Base-by-base conservation (phyloP, 1,140 invertebrate genomes). In the Telenomus remus region DNA sequence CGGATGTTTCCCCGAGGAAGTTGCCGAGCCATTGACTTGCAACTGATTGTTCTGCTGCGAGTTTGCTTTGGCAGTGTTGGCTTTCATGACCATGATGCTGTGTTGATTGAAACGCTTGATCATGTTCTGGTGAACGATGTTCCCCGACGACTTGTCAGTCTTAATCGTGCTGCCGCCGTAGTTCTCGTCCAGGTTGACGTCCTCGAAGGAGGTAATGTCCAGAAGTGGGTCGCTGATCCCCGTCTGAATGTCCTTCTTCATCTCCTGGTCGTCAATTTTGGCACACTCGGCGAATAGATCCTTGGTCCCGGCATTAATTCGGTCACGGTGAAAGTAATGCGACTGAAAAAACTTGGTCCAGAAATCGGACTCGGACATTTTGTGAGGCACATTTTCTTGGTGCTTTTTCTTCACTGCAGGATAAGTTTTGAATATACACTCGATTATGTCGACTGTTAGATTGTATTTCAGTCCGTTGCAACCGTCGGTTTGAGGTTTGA, bases 281-380 rank as follows among this genome's bases (percentile, higher is more conserved):
- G 96, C 96, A 91, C 97, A 99, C 88, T 99, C 97, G 16, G 95
- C 95, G 85, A 99, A 99, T 43, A 99, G 89, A 89, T 99, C 96
- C 88, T 96, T 97, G 86, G 92, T 95, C 71, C 94, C 93, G 35
- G 95, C 91, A 74, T 94, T 93, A 27, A 96, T 95, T 53, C 97
- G 92, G 89, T 99, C 98, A 71, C 97, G 92, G 90, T 99, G 97
- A 91, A 99, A 99, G 90, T 99, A 99, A 90, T 99, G 98, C 13
- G 97, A 99, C 85, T 99, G 98, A 89, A 99, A 99, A 89, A 99
- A 99, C 80, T 98, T 96, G 9, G 96, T 98, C 98, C 98, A 99
- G 90, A 99, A 99, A 82, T 99, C 97, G 1, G 94, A 91, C 88
- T 99, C 98, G 0, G 94, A 92, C 91, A 99, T 92, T 90, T 97